Conservation (phyloP, 2,113 vertebrate species). For the Cettia cetti region DNA sequence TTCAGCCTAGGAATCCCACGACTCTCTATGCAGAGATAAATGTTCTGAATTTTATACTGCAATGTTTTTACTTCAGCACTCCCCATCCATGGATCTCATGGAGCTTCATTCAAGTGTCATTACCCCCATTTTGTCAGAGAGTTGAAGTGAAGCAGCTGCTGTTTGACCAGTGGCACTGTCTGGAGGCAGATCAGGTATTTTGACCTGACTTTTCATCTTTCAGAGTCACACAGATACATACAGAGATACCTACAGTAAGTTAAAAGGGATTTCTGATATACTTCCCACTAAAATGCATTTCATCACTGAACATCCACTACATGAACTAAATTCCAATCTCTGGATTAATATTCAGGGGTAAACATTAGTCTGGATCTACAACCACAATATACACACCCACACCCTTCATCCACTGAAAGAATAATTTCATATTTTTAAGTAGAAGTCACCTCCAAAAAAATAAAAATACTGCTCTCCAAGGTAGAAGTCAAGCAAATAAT, state of each 20-base stretch:
- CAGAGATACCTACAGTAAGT: neutral
- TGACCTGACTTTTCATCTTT: neutral
- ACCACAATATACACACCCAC: neutral
- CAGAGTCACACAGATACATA: neutral
- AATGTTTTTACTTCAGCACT: neutral
- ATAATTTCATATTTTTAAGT: neutral
- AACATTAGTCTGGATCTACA: neutral
- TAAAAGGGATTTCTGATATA: neutral
- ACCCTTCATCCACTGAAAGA: neutral
- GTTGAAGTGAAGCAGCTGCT: neutral
- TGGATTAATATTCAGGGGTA: neutral
- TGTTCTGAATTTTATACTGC: neutral
- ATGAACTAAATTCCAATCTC: neutral
- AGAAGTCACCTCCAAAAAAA: neutral
- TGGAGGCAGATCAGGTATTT: neutral
- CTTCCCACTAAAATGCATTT: neutral
- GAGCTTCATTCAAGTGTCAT: neutral
- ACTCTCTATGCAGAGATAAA: neutral
- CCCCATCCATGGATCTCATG: neutral
- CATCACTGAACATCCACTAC: neutral
- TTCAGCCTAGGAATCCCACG: neutral
- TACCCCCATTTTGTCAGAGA: neutral
- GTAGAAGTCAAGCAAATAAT: neutral
- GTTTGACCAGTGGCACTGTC: neutral
- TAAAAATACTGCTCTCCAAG: neutral